Conservation (phyloP, 2,797 vertebrate genomes). For the Clarias platycephalus region DNA sequence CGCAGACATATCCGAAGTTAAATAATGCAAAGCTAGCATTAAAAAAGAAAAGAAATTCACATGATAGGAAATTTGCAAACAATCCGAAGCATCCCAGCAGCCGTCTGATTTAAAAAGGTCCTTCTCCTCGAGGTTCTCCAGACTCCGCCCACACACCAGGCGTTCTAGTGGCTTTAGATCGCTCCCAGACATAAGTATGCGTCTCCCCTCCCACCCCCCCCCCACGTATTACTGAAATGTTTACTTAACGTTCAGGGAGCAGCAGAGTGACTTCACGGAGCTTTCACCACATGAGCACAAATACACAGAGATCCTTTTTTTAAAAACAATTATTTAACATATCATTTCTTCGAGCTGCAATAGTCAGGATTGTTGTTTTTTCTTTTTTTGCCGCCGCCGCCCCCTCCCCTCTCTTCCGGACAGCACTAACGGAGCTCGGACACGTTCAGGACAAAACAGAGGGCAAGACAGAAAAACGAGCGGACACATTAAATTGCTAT, state of each 20-base stretch:
- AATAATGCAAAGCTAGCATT: neutral
- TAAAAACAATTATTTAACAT: neutral
- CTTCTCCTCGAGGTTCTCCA: neutral
- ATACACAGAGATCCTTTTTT: neutral
- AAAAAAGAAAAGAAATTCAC: neutral
- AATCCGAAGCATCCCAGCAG: neutral
- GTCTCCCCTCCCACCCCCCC: too few relatives aligned
- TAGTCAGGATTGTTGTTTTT: too few relatives aligned
- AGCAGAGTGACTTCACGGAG: neutral
- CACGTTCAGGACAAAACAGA: neutral
- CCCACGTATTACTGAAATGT: too few relatives aligned
- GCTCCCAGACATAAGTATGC: neutral
- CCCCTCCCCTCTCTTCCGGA: neutral
- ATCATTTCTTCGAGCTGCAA: neutral
- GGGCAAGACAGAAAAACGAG: constrained; percentile 43
- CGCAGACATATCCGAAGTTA: neutral
- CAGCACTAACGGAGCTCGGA: neutral
- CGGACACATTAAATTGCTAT: constrained; percentile 80
- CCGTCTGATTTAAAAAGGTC: too few relatives aligned
- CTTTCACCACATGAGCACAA: neutral
- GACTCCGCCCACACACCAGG: neutral
- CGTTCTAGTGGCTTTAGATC: neutral
- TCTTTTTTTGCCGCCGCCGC: neutral
- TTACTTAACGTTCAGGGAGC: neutral
- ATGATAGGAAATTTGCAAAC: neutral